Percentiles rank a stretch among this genome's conserved stretches.
Conservation (phyloP, 2,888 invertebrate species). For the Junonia oenone region DNA sequence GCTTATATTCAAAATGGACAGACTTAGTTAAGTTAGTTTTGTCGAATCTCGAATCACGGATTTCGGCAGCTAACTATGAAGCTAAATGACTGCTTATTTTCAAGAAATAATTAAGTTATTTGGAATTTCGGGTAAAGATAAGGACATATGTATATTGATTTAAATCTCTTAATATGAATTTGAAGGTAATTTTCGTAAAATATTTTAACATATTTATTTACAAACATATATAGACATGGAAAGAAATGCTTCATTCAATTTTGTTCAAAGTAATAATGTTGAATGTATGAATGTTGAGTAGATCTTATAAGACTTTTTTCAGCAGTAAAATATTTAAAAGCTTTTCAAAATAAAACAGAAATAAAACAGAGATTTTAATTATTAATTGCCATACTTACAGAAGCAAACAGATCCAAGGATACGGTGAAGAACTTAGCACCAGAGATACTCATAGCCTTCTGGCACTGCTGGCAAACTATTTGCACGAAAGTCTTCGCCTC, state of each 20-base stretch:
- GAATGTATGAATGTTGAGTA: no score
- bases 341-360: no score
- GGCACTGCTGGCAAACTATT: constrained; percentile 94
- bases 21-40: neutral
- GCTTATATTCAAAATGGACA: neutral
- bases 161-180: no score
- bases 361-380: no score
- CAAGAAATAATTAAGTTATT: no score
- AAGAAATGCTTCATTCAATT: no score
- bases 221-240: no score
- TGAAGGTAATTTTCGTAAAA: no score
- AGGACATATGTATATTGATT: no score
- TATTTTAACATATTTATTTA: no score
- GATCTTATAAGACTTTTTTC: no score
- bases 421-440: constrained; percentile 94
- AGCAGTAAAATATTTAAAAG: neutral
- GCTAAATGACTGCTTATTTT: neutral
- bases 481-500: constrained; percentile 94
- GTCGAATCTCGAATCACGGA: neutral
- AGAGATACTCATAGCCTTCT: constrained; percentile 92
- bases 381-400: constrained; percentile 78
- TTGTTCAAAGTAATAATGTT: no score
- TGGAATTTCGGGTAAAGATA: neutral
- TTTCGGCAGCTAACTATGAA: neutral
- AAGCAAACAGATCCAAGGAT: constrained; percentile 91